Base-by-base conservation (phyloP, 2,797 vertebrate species). In the Tarsius wallacei region DNA sequence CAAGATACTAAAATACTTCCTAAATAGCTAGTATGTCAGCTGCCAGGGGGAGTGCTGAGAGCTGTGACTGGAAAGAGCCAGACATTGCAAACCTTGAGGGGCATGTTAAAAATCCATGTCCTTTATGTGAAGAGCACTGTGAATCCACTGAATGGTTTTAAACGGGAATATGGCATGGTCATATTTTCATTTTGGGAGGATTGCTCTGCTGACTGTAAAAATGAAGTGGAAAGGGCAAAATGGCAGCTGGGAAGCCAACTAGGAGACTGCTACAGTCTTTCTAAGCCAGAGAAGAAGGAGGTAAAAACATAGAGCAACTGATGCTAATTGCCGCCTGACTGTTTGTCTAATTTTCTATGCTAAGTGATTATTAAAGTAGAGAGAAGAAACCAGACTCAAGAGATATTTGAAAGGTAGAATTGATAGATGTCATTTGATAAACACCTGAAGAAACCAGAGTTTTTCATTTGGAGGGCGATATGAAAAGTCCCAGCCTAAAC, bases 321-420 rank as follows among this genome's bases (percentile, higher is more conserved):
- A 47, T 3, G 33, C 22, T 55, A 84, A 85, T 19, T 16, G 51
- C 53, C 90, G 77, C 13, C 3, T 53, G 87, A 42, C 47, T 74
- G 80, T 93, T 80, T 87, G 71, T 93, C 55, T 53, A 53, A 17
- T 76, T 91, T 89, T 91, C 57, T 78, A 63, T 36, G 64, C 61
- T 47, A 59, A 85, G 26, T 88, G n/a, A 63, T 66, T 36, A 84
- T 10, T 21, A 28, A 90, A 36, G 22, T 51, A 1, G 81, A 91
- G 17, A 91, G n/a, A 47, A 89, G 84, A 70, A 68, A 68, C 17
- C 77, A 51, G 64, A 81, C 57, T 85, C 61, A 61, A 59, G 22
- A 59, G 24, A 76, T 59, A 87, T 15, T 73, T 70, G 86, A 74
- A 42, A 80, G 57, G 22, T 55, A 93, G 68, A 83, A 68, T 24